A percentile compares a stretch with the other conserved stretches of the same genome.
These are phyloP conservation scores for Belgica antarctica DNA, from an alignment of 2,888 invertebrate species.

Conservation along the genomic window DNA sequence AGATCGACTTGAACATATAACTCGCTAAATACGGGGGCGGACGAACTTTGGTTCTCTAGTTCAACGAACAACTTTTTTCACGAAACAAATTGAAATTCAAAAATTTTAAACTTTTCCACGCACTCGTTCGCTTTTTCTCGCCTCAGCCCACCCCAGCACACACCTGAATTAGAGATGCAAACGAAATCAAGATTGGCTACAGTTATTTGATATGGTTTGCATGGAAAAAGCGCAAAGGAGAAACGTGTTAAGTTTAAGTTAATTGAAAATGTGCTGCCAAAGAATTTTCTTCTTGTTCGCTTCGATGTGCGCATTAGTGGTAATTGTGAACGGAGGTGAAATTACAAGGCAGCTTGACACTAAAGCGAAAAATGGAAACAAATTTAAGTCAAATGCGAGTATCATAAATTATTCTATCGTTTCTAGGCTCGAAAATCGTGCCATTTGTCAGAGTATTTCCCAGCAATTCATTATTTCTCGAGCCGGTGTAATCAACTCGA, in stretches of 20 bases:
- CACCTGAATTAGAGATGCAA: slow-evolving; percentile 35
- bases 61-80: too few species aligned
- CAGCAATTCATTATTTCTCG: background rate
- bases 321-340: background rate
- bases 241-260: background rate
- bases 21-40: too few species aligned
- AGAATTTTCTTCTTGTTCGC: background rate
- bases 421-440: background rate
- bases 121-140: too few species aligned
- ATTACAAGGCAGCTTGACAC: slow-evolving; percentile 11
- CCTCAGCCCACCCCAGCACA: background rate
- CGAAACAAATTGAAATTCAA: too few species aligned
- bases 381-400: background rate
- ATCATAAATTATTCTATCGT: slow-evolving; percentile 23
- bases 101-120: too few species aligned
- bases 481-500: background rate
- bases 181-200: slow-evolving; percentile 23
- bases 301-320: background rate
- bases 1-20: too few species aligned
- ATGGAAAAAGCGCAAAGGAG: background rate
- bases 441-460: slow-evolving; percentile 5
- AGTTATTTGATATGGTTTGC: slow-evolving; percentile 14
- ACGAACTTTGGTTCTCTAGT: too few species aligned
- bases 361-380: background rate
- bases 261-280: slow-evolving; percentile 2